A percentile compares a stretch with the other conserved stretches of the same genome.
Conservation (phyloP, 2,113 vertebrate genomes). For the Oncorhynchus nerka region DNA sequence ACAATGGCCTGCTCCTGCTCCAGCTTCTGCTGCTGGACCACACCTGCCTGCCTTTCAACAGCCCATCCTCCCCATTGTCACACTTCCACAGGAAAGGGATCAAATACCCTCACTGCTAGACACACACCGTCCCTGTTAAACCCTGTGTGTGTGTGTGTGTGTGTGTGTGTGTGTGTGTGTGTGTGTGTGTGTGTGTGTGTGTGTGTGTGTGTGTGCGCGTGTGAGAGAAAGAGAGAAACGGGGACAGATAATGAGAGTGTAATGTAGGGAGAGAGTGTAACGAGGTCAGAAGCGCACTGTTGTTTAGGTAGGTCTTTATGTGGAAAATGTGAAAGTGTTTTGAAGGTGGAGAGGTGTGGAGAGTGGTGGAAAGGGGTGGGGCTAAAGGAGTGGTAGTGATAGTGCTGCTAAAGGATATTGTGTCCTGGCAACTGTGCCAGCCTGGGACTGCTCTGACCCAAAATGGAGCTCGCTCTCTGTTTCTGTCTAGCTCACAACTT, state of each 20-base stretch:
- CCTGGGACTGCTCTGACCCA: not conserved
- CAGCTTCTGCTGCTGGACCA: not conserved
- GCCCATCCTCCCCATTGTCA: slow-evolving; percentile 19
- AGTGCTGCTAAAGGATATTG: not conserved
- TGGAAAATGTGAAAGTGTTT: not conserved
- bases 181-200: not conserved
- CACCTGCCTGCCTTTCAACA: slow-evolving; percentile 20
- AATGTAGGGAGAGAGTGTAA: not conserved
- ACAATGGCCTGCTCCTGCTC: not conserved
- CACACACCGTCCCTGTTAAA: not conserved
- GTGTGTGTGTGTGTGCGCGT: not conserved
- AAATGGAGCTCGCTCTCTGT: not conserved
- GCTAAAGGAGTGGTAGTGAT: not conserved
- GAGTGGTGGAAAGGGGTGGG: not conserved
- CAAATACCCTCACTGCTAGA: slow-evolving; percentile 3
- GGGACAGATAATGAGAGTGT: not conserved
- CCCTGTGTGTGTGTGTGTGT: not conserved
- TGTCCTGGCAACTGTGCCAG: not conserved
- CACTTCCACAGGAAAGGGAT: slow-evolving; percentile 35
- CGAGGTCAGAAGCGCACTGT: not conserved
- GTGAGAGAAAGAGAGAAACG: not conserved
- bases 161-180: not conserved
- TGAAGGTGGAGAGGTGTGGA: not conserved
- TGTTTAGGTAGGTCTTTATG: not conserved
- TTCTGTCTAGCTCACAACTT: slow-evolving; percentile 11